Evolutionary conservation across 2,888 invertebrate genomes (phyloP), one percentile per base, ranked within the genome.

Genomic region (Apotomis betuletana): DNA sequence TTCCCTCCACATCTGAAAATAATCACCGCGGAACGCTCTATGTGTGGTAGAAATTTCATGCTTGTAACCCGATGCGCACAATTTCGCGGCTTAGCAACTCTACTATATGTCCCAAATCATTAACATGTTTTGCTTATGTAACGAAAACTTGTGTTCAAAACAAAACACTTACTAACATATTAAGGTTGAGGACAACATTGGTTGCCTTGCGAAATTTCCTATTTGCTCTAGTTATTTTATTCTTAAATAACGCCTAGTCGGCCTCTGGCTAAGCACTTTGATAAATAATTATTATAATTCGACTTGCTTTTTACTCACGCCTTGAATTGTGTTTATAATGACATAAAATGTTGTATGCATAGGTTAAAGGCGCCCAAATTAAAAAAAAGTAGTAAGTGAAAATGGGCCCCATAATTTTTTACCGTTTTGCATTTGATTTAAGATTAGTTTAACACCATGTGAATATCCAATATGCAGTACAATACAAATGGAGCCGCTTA

Each of bases 101-200:
- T 41, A 6, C 6, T 5, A 0, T 4, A 6, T 41, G 41, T 49
- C 10, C 49, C 9, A 49, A 49, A 9, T 3, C 9, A 9, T 49
- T 3, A 49, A 6, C 8, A 49, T 49, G 3, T 9, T 49, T 6
- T 49, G 49, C 9, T 27, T 10, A 12, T 13, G 15, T 46, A 38
- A 59, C n/a, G n/a, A 62, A 67, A 10, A 12, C 27, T 62, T 72
- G 57, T 63, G 13, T 44, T 57, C 55, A 44, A 67, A 76, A 76
- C 12, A 15, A 71, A 69, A 52, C 75, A 79, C 76, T 76, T 75
- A 61, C 77, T 75, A 71, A 74, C 68, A 75, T 83, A 89, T 87
- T 88, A 88, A 86, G 87, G 88, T 85, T 82, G 82, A 89, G 88
- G 87, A 84, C 87, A 75, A 61, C 69, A 67, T 67, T 76, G 68